phyloP scores from a whole-genome alignment of 2,888 invertebrate species.

The Boloria selene region DNA sequence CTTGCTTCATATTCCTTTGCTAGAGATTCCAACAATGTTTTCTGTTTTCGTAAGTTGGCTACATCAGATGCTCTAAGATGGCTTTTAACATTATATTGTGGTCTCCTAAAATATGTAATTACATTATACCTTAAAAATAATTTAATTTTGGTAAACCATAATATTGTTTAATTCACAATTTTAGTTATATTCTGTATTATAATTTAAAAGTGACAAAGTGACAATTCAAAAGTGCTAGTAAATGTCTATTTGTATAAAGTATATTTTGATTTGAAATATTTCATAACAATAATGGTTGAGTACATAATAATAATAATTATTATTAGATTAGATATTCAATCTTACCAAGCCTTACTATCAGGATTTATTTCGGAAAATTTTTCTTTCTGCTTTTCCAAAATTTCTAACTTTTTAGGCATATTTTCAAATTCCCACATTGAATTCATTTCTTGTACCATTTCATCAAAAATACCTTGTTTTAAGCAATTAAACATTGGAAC shows the following conservation, averaged over 20 bases:
- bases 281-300: too few relatives aligned
- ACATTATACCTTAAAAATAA: not conserved
- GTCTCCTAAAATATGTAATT: constrained; percentile 59
- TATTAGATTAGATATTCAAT: not conserved
- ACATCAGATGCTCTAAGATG: constrained; percentile 68
- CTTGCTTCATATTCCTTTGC: constrained; percentile 70
- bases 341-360: constrained; percentile 55
- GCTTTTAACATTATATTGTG: constrained; percentile 65
- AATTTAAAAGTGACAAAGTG: too few relatives aligned
- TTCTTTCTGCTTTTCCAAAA: constrained; percentile 68
- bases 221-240: too few relatives aligned
- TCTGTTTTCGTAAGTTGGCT: constrained; percentile 67
- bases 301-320: too few relatives aligned
- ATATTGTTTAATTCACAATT: too few relatives aligned
- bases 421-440: constrained; percentile 75
- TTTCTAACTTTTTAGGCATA: constrained; percentile 66
- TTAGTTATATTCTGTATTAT: too few relatives aligned
- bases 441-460: constrained; percentile 69
- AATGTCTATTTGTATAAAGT: too few relatives aligned
- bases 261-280: too few relatives aligned
- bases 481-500: constrained; percentile 70
- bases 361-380: constrained; percentile 60
- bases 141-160: not conserved
- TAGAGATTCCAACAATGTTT: constrained; percentile 59
- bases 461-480: constrained; percentile 67